These are phyloP conservation scores for Butorides virescens DNA, from an alignment of 2,113 vertebrate species.

Conservation along the genomic window DNA sequence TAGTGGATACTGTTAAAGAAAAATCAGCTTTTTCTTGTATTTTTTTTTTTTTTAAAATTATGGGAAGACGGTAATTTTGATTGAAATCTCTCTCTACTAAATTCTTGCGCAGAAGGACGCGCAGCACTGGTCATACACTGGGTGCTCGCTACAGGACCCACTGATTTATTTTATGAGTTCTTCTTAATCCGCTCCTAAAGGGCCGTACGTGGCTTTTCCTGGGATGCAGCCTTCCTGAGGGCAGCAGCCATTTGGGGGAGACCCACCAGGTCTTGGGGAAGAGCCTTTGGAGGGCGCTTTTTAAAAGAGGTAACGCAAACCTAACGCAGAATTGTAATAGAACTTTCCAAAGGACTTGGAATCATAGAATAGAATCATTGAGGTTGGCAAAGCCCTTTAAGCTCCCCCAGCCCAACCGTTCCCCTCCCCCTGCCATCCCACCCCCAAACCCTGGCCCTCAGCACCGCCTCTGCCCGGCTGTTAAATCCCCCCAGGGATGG, in stretches of 20 bases:
- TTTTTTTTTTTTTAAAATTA: not conserved
- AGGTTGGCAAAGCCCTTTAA: too few species aligned
- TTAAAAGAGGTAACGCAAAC: not conserved
- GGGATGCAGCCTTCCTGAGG: not conserved
- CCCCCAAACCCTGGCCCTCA: too few species aligned
- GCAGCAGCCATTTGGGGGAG: not conserved
- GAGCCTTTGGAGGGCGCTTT: not conserved
- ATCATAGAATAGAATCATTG: too few species aligned
- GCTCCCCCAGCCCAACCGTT: too few species aligned
- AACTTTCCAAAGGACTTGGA: not conserved
- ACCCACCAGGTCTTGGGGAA: not conserved
- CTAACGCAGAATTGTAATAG: not conserved
- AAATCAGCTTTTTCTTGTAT: not conserved
- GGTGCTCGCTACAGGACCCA: not conserved
- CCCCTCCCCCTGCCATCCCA: too few species aligned
- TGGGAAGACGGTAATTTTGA: not conserved
- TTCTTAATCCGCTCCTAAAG: not conserved
- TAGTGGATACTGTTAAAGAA: not conserved
- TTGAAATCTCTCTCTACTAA: not conserved
- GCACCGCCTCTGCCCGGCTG: too few species aligned
- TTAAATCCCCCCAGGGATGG: too few species aligned
- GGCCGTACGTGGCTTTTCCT: not conserved
- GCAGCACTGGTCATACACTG: accelerated
- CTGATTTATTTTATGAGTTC: not conserved
- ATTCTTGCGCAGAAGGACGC: not conserved